Evolutionary conservation across 2,113 vertebrate genomes (phyloP).

Genomic region (Pseudorectes ferrugineus): DNA sequence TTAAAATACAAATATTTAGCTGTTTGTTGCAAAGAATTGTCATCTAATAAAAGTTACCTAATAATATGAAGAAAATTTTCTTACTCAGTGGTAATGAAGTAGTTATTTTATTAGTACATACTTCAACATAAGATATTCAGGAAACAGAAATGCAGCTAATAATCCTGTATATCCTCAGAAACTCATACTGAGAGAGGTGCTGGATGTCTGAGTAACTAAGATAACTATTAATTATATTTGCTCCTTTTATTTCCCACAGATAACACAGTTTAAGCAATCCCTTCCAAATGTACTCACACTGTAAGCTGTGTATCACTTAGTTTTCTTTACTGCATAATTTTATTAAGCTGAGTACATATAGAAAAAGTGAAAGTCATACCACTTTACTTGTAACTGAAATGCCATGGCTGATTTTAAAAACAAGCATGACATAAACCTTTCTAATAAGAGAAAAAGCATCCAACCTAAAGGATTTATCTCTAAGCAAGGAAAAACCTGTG

Average conservation of each 20-base stretch:
- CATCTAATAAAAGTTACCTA: neutral
- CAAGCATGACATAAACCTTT: neutral
- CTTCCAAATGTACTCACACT: neutral
- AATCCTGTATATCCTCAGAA: neutral
- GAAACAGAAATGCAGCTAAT: neutral
- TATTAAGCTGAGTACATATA: neutral
- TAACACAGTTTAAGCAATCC: neutral
- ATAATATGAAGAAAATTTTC: neutral
- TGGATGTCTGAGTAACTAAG: neutral
- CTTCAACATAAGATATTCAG: neutral
- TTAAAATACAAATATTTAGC: neutral
- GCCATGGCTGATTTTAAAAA: neutral
- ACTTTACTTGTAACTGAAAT: neutral
- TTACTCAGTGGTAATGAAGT: neutral
- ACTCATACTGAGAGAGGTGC: neutral
- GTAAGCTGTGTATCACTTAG: neutral
- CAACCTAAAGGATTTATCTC: neutral
- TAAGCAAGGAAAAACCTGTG: neutral
- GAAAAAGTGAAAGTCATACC: neutral
- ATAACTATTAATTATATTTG: neutral
- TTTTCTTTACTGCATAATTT: neutral
- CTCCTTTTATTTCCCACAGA: neutral
- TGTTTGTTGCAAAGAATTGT: neutral
- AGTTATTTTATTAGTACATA: neutral
- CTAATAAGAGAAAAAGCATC: neutral